Evolutionary conservation across 2,113 vertebrate genomes (phyloP).

Genomic region (Arizona elegans): DNA sequence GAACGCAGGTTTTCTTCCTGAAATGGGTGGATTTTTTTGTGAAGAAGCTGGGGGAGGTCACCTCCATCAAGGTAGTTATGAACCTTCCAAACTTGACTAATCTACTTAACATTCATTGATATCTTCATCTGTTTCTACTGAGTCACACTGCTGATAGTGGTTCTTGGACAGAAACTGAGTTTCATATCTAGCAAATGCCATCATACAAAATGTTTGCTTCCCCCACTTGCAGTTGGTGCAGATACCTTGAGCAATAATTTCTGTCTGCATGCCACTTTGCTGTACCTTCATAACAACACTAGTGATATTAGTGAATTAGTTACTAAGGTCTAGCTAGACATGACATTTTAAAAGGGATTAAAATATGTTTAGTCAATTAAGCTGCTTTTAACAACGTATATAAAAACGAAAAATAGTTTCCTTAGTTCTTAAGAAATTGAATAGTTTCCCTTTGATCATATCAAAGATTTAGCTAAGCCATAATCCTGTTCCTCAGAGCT

Average conservation of each 20-base stretch:
- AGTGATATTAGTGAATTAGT: neutral
- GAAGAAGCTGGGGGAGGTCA: neutral
- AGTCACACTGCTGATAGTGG: neutral
- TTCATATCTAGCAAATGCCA: neutral
- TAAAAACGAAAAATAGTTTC: neutral
- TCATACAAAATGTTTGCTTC: neutral
- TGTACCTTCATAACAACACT: neutral
- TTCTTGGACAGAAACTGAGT: neutral
- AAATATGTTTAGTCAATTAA: neutral
- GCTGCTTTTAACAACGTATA: neutral
- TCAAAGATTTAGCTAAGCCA: neutral
- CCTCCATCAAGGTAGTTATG: neutral
- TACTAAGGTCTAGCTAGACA: neutral
- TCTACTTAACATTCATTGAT: neutral
- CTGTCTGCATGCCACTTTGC: neutral
- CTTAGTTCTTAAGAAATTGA: neutral
- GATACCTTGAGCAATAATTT: neutral
- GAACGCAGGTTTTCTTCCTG: neutral
- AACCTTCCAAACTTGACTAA: neutral
- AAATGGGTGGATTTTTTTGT: neutral
- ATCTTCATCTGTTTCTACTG: neutral
- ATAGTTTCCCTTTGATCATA: neutral
- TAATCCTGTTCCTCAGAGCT: neutral
- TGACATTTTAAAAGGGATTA: neutral
- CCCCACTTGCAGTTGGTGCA: neutral